Base-by-base conservation (phyloP, 2,113 vertebrate genomes). In the Coreoperca whiteheadi region DNA sequence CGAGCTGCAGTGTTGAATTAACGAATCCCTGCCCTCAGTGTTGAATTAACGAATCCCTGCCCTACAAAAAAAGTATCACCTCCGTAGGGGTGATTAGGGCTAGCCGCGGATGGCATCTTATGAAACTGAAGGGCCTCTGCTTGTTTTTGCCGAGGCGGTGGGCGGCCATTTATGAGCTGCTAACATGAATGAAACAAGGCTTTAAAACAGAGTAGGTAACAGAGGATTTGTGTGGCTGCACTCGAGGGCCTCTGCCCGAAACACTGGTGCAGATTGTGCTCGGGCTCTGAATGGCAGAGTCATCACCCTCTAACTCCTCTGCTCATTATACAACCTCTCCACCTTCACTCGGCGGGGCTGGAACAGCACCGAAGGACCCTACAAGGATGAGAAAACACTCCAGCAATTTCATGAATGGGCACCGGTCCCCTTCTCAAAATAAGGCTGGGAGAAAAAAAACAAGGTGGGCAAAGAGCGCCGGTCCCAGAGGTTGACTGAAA, bases 151-250 rank as follows among this genome's bases (percentile, higher is more conserved):
- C 48, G 77, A 73, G 90, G 73, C 61, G 74, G 88, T 90, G 91
- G 91, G 87, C 81, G 73, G 79, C 85, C 87, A 88, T 93, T 93
- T 91, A 92, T 86, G 92, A 92, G 92, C 88, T 89, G 92, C 84
- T 91, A 94, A 94, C 92, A 92, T 84, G 90, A 92, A 87, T 59
- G 85, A 91, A 90, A 91, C 85, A 85, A 84, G 89, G 79, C 81
- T 91, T 88, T 89, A 83, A 89, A 92, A 77, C 67, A 69, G 81
- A 93, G 84, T 39, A 54, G 89, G 86, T 90, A 93, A 90, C 86
- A 82, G 88, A 89, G 89, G 84, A 89, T 93, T 88, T 90, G 90
- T 91, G 91, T 86, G 57, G 88, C 87, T 73, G 82, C 66, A 15
- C 81, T 83, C 64, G 61, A 66, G 84, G 79, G 74, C 72, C 80